A percentile compares a stretch with the other conserved stretches of the same genome.
These are phyloP conservation scores for Hesperia comma DNA, from an alignment of 2,888 invertebrate species.

Conservation along the genomic window DNA sequence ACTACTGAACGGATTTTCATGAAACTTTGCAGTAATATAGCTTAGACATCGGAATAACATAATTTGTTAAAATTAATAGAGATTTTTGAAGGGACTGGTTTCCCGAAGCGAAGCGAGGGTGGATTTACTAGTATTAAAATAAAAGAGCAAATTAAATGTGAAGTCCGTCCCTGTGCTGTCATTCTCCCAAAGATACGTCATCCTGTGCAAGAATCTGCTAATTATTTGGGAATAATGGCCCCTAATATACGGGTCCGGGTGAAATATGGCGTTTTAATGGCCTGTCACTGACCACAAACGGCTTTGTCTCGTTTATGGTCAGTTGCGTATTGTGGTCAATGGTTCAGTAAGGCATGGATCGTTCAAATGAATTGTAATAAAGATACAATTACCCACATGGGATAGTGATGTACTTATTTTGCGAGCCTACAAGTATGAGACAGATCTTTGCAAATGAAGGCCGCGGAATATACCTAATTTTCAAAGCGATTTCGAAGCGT, in stretches of 20 bases:
- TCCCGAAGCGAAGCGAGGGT: too few relatives aligned
- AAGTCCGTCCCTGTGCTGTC: conserved; percentile 46
- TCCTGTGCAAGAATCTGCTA: conserved; percentile 58
- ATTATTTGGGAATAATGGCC: conserved; percentile 62
- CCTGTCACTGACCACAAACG: conserved; percentile 61
- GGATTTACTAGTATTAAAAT: too few relatives aligned
- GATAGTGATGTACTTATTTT: too few relatives aligned
- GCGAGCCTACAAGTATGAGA: too few relatives aligned
- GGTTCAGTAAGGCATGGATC: conserved; percentile 21
- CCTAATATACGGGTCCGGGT: conserved; percentile 61
- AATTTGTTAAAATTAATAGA: too few relatives aligned
- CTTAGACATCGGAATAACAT: too few relatives aligned
- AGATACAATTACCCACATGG: not conserved
- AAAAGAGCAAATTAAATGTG: not conserved
- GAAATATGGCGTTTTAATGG: conserved; percentile 66
- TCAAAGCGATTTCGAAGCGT: too few relatives aligned
- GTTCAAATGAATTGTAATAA: conserved; percentile 13
- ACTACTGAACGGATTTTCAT: too few relatives aligned
- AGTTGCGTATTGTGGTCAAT: conserved; percentile 42
- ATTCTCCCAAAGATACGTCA: conserved; percentile 46
- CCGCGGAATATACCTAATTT: too few relatives aligned
- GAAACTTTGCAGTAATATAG: too few relatives aligned
- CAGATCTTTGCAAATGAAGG: too few relatives aligned
- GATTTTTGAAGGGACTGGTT: too few relatives aligned
- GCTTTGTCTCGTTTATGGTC: conserved; percentile 42